Base-by-base conservation (phyloP, 2,113 vertebrate species). In the Gnathonemus echidnorhynchus region DNA sequence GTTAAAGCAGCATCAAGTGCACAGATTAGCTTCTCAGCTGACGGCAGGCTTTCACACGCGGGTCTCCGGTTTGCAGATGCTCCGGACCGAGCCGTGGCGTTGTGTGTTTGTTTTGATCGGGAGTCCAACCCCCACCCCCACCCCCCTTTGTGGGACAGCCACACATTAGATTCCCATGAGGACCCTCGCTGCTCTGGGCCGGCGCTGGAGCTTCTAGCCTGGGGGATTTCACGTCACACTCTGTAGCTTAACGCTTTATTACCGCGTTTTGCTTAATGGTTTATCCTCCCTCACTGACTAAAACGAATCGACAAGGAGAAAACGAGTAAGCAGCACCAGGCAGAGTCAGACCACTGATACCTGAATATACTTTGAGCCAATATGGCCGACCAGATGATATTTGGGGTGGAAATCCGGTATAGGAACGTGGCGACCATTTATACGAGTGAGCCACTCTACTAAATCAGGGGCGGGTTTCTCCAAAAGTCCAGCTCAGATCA, bases 231-330 rank as follows among this genome's bases (percentile, higher is more conserved):
- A 92, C 90, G 89, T 92, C 93, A 92, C 93, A 90, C 94, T 93
- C 91, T 91, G 94, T 93, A 93, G 93, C 95, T 95, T 95, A 95
- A 96, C 94, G 94, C 94, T 93, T 95, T 95, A 96, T 95, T 94
- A 95, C 94, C 94, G 93, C 94, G 95, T 27, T 89, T 95, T 94
- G 94, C 93, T 94, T 95, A 93, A 93, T 93, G 95, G 93, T 94
- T 95, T 94, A 94, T 94, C 93, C 93, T 11, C 93, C 80, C 90
- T 94, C 92, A 70, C 90, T 87, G 92, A 92, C 93, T 90, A 90
- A 91, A 91, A 85, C 91, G 90, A 94, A 90, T 90, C 92, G 50
- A 83, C 31, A 52, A 24, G 35, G 15, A 89, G 77, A 89, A 87
- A 88, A 88, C 52, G 85, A 48, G 86, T 42, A 88, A 90, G 88